Conservation (phyloP, 2,797 vertebrate species). For the Hoplostethus atlanticus region DNA sequence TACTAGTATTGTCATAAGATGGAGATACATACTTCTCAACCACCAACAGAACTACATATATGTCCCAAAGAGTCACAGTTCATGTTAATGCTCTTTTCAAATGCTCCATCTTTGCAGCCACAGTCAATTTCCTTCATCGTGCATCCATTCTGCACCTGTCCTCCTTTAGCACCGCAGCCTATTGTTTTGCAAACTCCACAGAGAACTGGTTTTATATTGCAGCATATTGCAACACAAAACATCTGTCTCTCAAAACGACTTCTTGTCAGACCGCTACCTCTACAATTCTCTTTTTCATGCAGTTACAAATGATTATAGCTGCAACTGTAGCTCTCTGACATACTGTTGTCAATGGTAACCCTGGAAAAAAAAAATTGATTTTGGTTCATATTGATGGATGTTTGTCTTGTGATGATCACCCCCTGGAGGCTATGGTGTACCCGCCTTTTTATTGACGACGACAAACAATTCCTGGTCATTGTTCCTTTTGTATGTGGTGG, state of each 20-base stretch:
- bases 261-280: neutral
- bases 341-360: neutral
- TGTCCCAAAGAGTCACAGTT: too few relatives aligned
- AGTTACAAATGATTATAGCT: neutral
- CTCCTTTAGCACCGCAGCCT: neutral
- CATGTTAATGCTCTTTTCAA: neutral
- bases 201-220: neutral
- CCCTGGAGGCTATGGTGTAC: too few relatives aligned
- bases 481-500: neutral
- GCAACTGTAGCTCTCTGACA: neutral
- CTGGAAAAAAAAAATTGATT: too few relatives aligned
- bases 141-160: neutral
- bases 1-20: too few relatives aligned
- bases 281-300: neutral
- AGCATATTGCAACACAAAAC: neutral
- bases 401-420: too few relatives aligned
- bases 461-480: too few relatives aligned
- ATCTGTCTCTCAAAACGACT: too few relatives aligned
- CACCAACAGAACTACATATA: too few relatives aligned
- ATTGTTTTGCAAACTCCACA: neutral
- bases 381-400: too few relatives aligned
- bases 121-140: too few relatives aligned
- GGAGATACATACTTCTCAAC: too few relatives aligned
- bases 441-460: too few relatives aligned
- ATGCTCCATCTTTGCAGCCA: neutral